Percentiles rank a stretch among this genome's conserved stretches.
These are phyloP conservation scores for Hirtodrosophila confusa DNA, from an alignment of 2,888 invertebrate species.

Conservation along the genomic window DNA sequence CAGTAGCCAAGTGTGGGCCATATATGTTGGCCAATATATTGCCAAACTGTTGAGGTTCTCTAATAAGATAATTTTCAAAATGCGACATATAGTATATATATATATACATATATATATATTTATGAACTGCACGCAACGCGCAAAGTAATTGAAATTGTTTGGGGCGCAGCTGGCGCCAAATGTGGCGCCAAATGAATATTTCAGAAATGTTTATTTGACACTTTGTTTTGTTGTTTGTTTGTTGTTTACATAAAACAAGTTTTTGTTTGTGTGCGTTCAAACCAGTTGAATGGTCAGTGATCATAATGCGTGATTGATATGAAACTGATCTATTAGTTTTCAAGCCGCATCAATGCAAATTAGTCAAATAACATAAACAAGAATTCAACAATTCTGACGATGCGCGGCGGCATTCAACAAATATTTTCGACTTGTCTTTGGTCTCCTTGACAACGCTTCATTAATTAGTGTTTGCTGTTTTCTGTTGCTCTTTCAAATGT, in stretches of 20 bases:
- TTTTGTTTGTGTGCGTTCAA: conserved; percentile 36
- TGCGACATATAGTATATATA: conserved; percentile 38
- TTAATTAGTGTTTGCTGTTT: conserved; percentile 50
- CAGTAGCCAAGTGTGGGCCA: conserved; percentile 27
- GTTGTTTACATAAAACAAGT: conserved; percentile 47
- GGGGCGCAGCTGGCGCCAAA: conserved; percentile 49
- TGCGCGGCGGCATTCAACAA: conserved; percentile 7
- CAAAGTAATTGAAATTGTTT: conserved; percentile 23
- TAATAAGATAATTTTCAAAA: conserved; percentile 53
- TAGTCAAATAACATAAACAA: conserved; percentile 31
- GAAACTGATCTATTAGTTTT: conserved; percentile 73
- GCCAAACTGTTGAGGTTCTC: conserved; percentile 41
- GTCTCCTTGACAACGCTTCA: conserved; percentile 58
- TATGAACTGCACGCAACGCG: conserved; percentile 35
- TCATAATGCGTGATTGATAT: conserved; percentile 68
- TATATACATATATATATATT: conserved; percentile 23
- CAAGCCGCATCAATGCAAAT: conserved; percentile 60
- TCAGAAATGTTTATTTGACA: conserved; percentile 63
- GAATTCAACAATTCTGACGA: conserved; percentile 6
- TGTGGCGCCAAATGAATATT: conserved; percentile 65
- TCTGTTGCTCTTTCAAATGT: conserved; percentile 1
- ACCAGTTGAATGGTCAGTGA: conserved; percentile 58
- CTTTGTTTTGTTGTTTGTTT: conserved; percentile 20
- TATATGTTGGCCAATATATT: conserved; percentile 26
- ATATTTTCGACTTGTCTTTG: conserved; percentile 29